phyloP scores from a whole-genome alignment of 2,797 vertebrate species.

The Acridotheres tristis region DNA sequence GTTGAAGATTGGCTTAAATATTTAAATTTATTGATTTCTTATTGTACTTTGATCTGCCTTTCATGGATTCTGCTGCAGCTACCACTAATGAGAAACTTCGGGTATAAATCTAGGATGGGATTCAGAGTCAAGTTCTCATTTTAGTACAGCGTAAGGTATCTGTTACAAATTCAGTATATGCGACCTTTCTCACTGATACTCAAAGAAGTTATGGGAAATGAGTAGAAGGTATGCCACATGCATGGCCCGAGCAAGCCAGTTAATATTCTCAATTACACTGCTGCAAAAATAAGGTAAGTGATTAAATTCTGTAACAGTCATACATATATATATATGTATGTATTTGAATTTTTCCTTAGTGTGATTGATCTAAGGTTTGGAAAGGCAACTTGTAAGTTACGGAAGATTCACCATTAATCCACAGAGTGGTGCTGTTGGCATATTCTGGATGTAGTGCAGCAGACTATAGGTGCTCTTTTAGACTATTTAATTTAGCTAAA shows the following conservation, averaged over 20 bases:
- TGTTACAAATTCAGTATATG: not conserved
- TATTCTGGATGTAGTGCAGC: not conserved
- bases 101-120: not conserved
- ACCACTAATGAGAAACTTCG: not conserved
- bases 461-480: not conserved
- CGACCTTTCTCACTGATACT: not conserved
- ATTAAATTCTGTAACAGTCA: not conserved
- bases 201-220: not conserved
- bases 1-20: not conserved
- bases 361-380: not conserved
- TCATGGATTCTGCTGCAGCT: not conserved
- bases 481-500: not conserved
- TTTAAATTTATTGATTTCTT: not conserved
- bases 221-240: not conserved
- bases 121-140: not conserved
- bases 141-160: not conserved
- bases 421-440: constrained; percentile 60
- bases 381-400: not conserved
- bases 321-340: not conserved
- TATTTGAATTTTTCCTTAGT: not conserved
- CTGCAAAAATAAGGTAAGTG: not conserved
- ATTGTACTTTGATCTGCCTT: not conserved
- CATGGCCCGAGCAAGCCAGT: not conserved
- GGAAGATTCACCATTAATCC: not conserved
- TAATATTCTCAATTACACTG: not conserved